Base-by-base conservation (phyloP, 2,113 vertebrate genomes). In the Dasyornis broadbenti region DNA sequence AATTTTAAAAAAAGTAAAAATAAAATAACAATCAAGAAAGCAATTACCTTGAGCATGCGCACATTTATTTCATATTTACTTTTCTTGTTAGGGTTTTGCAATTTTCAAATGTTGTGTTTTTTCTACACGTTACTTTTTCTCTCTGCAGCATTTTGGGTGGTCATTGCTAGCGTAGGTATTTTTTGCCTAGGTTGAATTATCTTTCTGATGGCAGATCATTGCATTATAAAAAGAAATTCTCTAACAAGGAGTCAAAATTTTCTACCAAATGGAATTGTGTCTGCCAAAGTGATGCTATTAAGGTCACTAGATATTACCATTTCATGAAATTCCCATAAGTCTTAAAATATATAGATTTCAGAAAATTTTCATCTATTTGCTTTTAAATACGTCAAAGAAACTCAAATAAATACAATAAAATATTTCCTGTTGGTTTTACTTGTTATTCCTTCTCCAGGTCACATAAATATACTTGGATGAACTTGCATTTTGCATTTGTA, bases 41-140 rank as follows among this genome's bases (percentile, higher is more conserved):
- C 3, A 49, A 54, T 47, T 77, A 44, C 19, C 22, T 52, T 17
- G 4, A 2, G 1, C 6, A 53, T 2, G 3, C 28, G 5, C 27
- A 52, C 3, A 40, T 45, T 20, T 56, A 23, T 59, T 52, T 57
- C 17, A 37, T 31, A 42, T 23, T 65, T 50, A 31, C 28, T n/a
- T 66, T 75, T 60, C 26, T 39, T 53, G 2, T 26, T 45, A 53
- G 1, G 0, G 3, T 45, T 85, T 60, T 23, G 9, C 22, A 40
- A 20, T 39, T 53, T 33, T 40, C 10, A 27, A 57, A 63, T 30
- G 2, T 13, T 24, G 10, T 35, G 5, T 1, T 21, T 50, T 93
- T 70, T 73, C 3, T 79, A 6, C 0, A 4, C 23, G 15, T 40
- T 33, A 61, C 35, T 64, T 50, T 1, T 31, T 76, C 8, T 80